Conservation (phyloP, 2,113 vertebrate species). For the Fukomys damarensis region DNA sequence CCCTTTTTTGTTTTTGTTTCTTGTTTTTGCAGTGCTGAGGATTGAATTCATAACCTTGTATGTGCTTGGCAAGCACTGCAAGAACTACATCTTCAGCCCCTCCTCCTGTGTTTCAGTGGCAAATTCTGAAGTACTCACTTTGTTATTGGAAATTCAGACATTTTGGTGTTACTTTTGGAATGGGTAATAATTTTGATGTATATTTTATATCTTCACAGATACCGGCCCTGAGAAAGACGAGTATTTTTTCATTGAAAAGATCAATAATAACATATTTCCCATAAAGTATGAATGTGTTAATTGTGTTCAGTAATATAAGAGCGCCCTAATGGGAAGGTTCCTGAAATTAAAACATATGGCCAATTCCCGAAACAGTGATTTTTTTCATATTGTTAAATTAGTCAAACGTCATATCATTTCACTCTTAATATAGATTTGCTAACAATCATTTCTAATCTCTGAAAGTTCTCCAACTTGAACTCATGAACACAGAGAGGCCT, state of each 20-base stretch:
- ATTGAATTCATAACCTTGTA: not conserved
- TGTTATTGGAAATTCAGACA: conserved; percentile 38
- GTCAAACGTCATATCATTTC: not conserved
- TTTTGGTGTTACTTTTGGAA: conserved; percentile 50
- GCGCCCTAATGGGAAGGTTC: not conserved
- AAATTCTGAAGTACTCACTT: conserved; percentile 18
- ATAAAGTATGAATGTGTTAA: conserved; percentile 58
- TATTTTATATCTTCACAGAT: conserved; percentile 65
- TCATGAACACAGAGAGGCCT: not conserved
- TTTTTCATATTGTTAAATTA: conserved; percentile 35
- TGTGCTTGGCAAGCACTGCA: not conserved
- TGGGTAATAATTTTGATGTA: conserved; percentile 33
- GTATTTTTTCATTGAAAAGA: conserved; percentile 68
- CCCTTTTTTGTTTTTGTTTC: not conserved
- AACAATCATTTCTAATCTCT: not conserved
- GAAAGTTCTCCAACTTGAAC: not conserved
- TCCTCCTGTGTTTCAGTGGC: not conserved
- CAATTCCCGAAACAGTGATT: not conserved
- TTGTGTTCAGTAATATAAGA: conserved; percentile 50
- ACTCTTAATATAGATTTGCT: not conserved
- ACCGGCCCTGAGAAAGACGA: conserved; percentile 33
- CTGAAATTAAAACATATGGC: conserved; percentile 8
- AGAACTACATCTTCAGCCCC: not conserved
- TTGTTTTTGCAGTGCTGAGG: not conserved
- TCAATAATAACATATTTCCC: conserved; percentile 75